A percentile compares a stretch with the other conserved stretches of the same genome.
Evolutionary conservation across 2,797 vertebrate species (phyloP).

Genomic region (Cheirogaleus major): DNA sequence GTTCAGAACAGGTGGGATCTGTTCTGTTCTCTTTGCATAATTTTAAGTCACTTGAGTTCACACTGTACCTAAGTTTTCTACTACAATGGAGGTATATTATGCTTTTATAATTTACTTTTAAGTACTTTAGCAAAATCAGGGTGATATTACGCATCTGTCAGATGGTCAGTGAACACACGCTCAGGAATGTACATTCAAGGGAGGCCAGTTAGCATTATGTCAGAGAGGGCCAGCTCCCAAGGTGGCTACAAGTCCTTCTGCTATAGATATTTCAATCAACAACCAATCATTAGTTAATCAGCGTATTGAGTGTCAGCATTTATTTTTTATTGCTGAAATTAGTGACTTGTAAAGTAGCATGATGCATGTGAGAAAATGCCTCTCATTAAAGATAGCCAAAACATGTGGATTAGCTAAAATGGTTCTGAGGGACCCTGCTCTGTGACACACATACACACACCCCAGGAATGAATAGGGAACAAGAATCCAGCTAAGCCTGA

Average conservation of each 20-base stretch:
- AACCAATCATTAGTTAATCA: not conserved
- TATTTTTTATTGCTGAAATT: slow-evolving; percentile 40
- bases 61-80: not conserved
- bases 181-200: not conserved
- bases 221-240: not conserved
- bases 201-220: accelerated
- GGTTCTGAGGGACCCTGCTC: not conserved
- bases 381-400: slow-evolving; percentile 27
- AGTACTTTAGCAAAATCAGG: not conserved
- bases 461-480: not conserved
- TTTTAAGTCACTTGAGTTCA: not conserved
- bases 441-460: not conserved
- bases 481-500: not conserved
- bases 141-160: accelerated
- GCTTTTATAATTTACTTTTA: not conserved
- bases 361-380: slow-evolving; percentile 15
- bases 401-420: not conserved
- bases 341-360: slow-evolving; percentile 10
- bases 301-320: not conserved
- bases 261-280: not conserved
- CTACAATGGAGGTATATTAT: not conserved
- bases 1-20: not conserved
- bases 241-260: not conserved
- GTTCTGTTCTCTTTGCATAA: not conserved
- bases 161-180: not conserved